Conservation (phyloP, 2,888 invertebrate species). For the Ochropleura plecta region DNA sequence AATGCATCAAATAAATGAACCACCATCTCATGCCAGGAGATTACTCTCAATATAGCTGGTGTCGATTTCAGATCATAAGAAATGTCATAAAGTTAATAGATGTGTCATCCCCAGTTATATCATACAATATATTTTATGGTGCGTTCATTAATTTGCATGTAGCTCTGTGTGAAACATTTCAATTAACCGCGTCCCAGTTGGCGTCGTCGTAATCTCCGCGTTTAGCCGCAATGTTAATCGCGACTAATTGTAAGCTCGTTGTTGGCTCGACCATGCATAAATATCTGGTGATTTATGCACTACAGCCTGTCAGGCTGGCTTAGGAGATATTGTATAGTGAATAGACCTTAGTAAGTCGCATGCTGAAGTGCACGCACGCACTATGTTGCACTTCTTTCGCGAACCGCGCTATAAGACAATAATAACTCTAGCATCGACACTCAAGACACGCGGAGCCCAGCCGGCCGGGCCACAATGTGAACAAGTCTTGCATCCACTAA, state of each 20-base stretch:
- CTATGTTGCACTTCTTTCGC: slow-evolving; percentile 37
- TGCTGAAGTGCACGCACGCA: slow-evolving; percentile 28
- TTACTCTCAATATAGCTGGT: slow-evolving; percentile 52
- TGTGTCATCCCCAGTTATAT: slow-evolving; percentile 64
- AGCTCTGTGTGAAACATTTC: slow-evolving; percentile 71
- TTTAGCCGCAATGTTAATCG: slow-evolving; percentile 74
- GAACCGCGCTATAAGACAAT: slow-evolving; percentile 20
- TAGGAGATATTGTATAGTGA: slow-evolving; percentile 37
- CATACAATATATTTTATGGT: slow-evolving; percentile 69
- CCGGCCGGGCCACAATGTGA: slow-evolving; percentile 32
- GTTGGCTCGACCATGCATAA: slow-evolving; percentile 62
- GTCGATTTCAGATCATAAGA: slow-evolving; percentile 54
- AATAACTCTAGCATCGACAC: slow-evolving; percentile 38
- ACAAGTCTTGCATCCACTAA: slow-evolving; percentile 33
- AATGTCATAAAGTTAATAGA: slow-evolving; percentile 67
- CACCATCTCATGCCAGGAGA: slow-evolving; percentile 35
- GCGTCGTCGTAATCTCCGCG: slow-evolving; percentile 72
- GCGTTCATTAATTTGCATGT: slow-evolving; percentile 81
- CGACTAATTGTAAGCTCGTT: slow-evolving; percentile 74
- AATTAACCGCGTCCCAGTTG: slow-evolving; percentile 76
- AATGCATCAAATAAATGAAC: slow-evolving; percentile 21
- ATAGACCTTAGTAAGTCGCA: slow-evolving; percentile 30
- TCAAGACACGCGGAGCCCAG: slow-evolving; percentile 40
- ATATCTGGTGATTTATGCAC: slow-evolving; percentile 69
- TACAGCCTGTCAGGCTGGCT: slow-evolving; percentile 39